These are phyloP conservation scores for Bombus difficillimus DNA, from an alignment of 1,140 invertebrate genomes.

Conservation along the genomic window DNA sequence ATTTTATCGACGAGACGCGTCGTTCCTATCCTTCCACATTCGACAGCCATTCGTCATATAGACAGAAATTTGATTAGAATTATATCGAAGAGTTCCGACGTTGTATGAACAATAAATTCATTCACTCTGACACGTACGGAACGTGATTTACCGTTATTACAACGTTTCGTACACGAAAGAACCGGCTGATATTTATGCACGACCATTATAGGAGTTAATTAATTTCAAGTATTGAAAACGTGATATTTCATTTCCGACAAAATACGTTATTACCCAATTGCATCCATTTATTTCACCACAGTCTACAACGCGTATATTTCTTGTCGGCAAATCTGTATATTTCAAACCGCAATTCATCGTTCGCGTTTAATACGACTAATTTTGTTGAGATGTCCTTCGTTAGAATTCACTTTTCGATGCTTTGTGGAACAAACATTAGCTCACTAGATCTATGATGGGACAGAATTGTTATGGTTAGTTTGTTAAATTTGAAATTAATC, in stretches of 20 bases:
- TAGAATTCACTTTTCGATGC: neutral
- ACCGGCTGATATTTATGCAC: neutral
- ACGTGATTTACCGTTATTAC: slow-evolving; percentile 5
- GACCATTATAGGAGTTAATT: slow-evolving; percentile 11
- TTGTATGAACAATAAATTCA: slow-evolving; percentile 7
- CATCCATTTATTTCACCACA: neutral
- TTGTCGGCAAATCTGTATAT: neutral
- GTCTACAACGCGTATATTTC: neutral
- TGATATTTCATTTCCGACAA: slow-evolving; percentile 1
- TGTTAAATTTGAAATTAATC: no score
- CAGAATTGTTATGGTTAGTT: no score
- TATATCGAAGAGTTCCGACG: slow-evolving; percentile 12
- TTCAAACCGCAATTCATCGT: neutral
- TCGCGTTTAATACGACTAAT: neutral
- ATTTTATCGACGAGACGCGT: neutral
- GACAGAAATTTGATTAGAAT: slow-evolving; percentile 21
- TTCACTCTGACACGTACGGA: neutral
- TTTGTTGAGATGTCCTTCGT: neutral
- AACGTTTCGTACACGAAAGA: neutral
- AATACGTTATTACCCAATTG: slow-evolving; percentile 6
- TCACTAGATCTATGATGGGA: no score
- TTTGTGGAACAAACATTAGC: no score
- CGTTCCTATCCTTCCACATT: neutral
- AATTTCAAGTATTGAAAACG: slow-evolving; percentile 10
- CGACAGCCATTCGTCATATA: slow-evolving; percentile 5